Base-by-base conservation (phyloP, 2,888 invertebrate genomes). In the Spatulosminthurus flaviceps region DNA sequence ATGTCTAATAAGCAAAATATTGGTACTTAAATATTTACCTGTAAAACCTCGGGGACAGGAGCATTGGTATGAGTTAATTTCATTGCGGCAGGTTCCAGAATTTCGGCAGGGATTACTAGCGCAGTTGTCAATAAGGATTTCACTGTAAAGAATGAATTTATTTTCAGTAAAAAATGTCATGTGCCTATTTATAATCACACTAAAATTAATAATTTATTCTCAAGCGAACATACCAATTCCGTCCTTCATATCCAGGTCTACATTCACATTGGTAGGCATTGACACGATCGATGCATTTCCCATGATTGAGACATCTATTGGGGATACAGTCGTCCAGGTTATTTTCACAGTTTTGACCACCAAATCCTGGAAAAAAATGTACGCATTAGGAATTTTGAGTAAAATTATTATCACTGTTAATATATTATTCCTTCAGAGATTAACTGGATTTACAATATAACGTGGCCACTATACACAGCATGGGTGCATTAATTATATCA, bases 101-200 rank as follows among this genome's bases (percentile, higher is more conserved):
- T 94, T 97, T 74, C 94, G 95, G 87, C 94, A 96, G 0, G 95
- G 95, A 88, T 92, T 95, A 82, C 93, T 94, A 24, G 93, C 91
- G 87, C 96, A 96, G 87, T 96, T 96, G 88, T 96, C 94, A 87
- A 97, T 95, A 87, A 97, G 95, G 21, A 94, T 94, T 88, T 96
- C 95, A 88, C 97, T 72, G 13, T 22, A 42, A 4, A n/a, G 29
- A 28, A 70, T 29, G 9, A 73, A 73, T 73, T 73, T 73, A 34
- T n/a, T n/a, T n/a, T n/a, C n/a, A n/a, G n/a, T n/a, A n/a, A n/a
- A n/a, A n/a, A n/a, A n/a, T n/a, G n/a, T n/a, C n/a, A n/a, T n/a
- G n/a, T n/a, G n/a, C n/a, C n/a, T n/a, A n/a, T n/a, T n/a, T n/a
- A n/a, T n/a, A n/a, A n/a, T n/a, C n/a, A n/a, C n/a, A n/a, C n/a